Base-by-base conservation (phyloP, 2,113 vertebrate genomes). In the Pipa parva region DNA sequence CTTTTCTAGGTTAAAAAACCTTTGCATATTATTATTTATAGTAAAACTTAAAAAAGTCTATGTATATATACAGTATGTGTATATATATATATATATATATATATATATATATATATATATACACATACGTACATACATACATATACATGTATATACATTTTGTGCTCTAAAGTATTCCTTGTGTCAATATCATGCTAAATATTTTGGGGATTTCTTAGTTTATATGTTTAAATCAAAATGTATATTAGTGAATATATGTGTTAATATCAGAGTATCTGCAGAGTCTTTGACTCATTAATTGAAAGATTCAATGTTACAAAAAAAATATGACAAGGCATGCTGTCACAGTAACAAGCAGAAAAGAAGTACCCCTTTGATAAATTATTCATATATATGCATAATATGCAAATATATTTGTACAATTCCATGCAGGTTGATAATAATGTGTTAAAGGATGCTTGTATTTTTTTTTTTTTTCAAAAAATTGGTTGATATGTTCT, bases 371-470 rank as follows among this genome's bases (percentile, higher is more conserved):
- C 51, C 71, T 74, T 71, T 66, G 77, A 79, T 81, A 87, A 81
- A 84, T 81, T 87, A 85, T 83, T 79, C 78, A 74, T 79, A 85
- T 82, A 72, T 81, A 82, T 87, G 83, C 84, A 83, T 85, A 83
- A 84, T 88, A 87, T 83, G 84, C 83, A 86, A 85, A 85, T 81
- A 83, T 81, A 88, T 77, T 75, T 83, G n/a, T 79, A 78, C 79
- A 81, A 76, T 78, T 84, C 87, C 81, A 86, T 81, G 88, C 84
- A 86, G 81, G 81, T 84, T 84, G 78, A 69, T 79, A 84, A 81
- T 75, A 81, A 81, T 80, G 78, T 73, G 63, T 71, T 65, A 71
- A 72, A 73, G 82, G 31, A 37, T 71, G 79, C 79, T 78, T 75
- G 74, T 63, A 65, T 70, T 74, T 79, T 80, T 76, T n/a, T n/a